These are phyloP conservation scores for Willisornis vidua DNA, from an alignment of 2,113 vertebrate genomes.

Conservation along the genomic window DNA sequence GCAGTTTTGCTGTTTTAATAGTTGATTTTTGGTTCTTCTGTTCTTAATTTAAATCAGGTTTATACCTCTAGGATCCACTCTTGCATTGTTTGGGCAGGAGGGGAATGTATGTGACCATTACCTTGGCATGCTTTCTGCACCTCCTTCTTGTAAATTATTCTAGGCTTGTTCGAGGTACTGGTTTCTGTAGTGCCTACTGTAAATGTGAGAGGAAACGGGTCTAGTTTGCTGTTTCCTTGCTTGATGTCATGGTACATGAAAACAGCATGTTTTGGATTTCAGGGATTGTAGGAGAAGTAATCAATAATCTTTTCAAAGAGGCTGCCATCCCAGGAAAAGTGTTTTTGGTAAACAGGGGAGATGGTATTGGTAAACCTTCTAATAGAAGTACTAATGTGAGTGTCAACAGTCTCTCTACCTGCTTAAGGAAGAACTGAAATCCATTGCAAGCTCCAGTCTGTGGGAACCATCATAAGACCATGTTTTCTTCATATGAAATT, in stretches of 20 bases:
- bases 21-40: background rate
- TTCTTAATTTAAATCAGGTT: background rate
- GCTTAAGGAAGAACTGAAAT: background rate
- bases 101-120: background rate
- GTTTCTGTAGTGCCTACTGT: background rate
- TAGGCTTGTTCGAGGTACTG: accelerated
- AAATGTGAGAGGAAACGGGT: background rate
- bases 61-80: background rate
- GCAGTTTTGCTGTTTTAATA: background rate
- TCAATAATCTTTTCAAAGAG: background rate
- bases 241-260: background rate
- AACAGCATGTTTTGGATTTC: background rate
- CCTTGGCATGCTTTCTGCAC: background rate
- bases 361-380: background rate
- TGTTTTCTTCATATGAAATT: background rate
- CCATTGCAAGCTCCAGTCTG: background rate
- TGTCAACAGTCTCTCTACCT: background rate
- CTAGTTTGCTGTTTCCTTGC: background rate
- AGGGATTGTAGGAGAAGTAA: background rate
- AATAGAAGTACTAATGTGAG: background rate
- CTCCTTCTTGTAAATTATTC: background rate
- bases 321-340: background rate
- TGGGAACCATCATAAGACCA: background rate
- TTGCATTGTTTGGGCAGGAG: background rate
- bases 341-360: background rate